Percentiles rank a stretch among this genome's conserved stretches.
These are phyloP conservation scores for Anguilla pacifica DNA, from an alignment of 2,797 vertebrate species.

Conservation along the genomic window DNA sequence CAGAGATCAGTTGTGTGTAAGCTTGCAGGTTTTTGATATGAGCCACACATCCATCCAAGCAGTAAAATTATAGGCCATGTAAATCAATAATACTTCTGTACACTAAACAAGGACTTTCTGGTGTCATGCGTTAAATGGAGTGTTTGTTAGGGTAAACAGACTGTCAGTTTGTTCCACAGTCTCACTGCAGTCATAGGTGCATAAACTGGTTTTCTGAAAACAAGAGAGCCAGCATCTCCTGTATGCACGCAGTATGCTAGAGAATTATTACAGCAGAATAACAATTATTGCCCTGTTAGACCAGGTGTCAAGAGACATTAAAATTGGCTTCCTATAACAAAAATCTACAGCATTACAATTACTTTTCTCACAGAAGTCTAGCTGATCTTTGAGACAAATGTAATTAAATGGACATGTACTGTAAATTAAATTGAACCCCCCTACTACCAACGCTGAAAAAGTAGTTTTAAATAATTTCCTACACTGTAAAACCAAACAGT, in stretches of 20 bases:
- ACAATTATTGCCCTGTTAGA: background rate
- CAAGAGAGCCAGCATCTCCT: background rate
- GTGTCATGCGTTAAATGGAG: conserved; percentile 9
- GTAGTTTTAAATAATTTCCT: too few species aligned
- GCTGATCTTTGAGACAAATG: background rate
- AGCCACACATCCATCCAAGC: background rate
- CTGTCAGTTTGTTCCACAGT: too few species aligned
- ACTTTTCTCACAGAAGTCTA: background rate
- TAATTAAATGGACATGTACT: background rate
- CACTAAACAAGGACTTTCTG: conserved; percentile 3
- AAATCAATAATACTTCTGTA: background rate
- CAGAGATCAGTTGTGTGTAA: conserved; percentile 33
- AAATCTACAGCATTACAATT: background rate
- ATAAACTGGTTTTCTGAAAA: background rate
- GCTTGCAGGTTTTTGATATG: background rate
- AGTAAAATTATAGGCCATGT: background rate
- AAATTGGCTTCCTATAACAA: background rate
- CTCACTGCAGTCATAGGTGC: too few species aligned
- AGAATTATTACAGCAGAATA: background rate
- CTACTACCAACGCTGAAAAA: too few species aligned
- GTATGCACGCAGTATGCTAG: background rate
- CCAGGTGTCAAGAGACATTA: background rate
- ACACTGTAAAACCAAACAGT: too few species aligned
- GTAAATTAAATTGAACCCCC: too few species aligned
- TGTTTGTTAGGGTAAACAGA: background rate